Base-by-base conservation (phyloP, 1,140 invertebrate species). In the Calosoma granatense region DNA sequence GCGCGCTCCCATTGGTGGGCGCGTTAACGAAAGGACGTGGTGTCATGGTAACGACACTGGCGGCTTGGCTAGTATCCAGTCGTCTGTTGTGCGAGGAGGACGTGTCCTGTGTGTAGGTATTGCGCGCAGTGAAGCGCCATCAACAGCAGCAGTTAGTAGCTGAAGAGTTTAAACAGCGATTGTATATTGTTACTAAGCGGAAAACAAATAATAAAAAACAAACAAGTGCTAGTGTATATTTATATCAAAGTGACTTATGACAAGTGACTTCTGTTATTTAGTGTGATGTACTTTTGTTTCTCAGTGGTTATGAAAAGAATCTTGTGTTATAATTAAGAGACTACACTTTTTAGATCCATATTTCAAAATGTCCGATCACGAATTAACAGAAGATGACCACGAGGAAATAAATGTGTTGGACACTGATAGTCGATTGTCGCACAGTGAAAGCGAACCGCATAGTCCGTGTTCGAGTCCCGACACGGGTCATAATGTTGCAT, bases 341-440 rank as follows among this genome's bases (percentile, higher is more conserved):
- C n/a, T n/a, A n/a, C n/a, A n/a, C n/a, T n/a, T n/a, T n/a, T n/a
- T n/a, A n/a, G n/a, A n/a, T n/a, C n/a, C n/a, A n/a, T n/a, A n/a
- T n/a, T n/a, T n/a, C n/a, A 68, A 53, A 51, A 68, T 68, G 69
- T 72, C 70, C 0, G 70, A 72, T 47, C 70, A 67, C 66, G 70
- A 72, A 56, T 30, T 72, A 26, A 66, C 65, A 6, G 68, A 71
- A 59, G 70, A 72, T 55, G 70, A 72, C 55, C 69, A 69, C 58
- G 67, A 70, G 60, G 60, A 61, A 51, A 72, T 72, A 26, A 72
- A 74, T 68, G 73, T 77, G 62, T 68, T 76, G 70, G 78, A 72
- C 65, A 72, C 67, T 20, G 73, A 75, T 73, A 75, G 76, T 72
- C 73, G 76, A 64, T 69, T 72, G 64, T 75, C 74, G 62, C 70